Evolutionary conservation across 53 echinoderm and acorn worm genomes (phyloP), one percentile per base, ranked within the genome.

Genomic region (Patiria pectinifera): DNA sequence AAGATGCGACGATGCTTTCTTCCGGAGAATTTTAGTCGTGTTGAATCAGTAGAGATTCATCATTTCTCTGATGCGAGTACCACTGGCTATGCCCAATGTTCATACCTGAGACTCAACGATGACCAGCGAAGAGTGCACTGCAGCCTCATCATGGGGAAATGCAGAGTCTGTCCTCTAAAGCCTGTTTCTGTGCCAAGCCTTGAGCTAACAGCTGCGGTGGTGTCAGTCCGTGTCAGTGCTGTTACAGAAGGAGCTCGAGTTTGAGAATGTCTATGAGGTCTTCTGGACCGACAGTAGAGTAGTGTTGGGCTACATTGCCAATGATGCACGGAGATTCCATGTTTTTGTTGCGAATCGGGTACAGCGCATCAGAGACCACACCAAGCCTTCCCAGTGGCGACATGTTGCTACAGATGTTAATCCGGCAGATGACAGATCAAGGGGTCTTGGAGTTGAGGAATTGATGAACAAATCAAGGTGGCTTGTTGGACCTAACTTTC

Each of bases 151-250:
- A 88, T 94, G 72, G 92, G 94, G 6, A 96, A 96, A 76, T 59
- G 92, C 4, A 94, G 94, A 84, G 96, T 96, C 5, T 62, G 86
- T 11, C 96, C 96, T 23, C 62, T 78, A 15, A 93, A 94, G 87
- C 22, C 61, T 0, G 59, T 80, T 24, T 88, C 95, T 12, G 89
- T 93, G 22, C 93, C 93, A 47, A 80, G 95, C 47, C 88, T 95
- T 43, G 93, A 95, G 53, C 75, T 95, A 18, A 82, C 91, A 13
- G 93, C 95, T 46, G 95, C 95, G 11, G 91, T 89, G 62, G 86
- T 95, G 5, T 95, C 95, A 0, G 93, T 91, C 10, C 91, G 87
- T 63, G 72, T 95, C 58, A 93, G 93, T 53, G 35, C 60, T 60
- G 60, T 12, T 60, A 60, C 60, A 60, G 60, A 12, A 60, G 12